Conservation (phyloP, 1,140 invertebrate species). For the Belonocnema kinseyi region DNA sequence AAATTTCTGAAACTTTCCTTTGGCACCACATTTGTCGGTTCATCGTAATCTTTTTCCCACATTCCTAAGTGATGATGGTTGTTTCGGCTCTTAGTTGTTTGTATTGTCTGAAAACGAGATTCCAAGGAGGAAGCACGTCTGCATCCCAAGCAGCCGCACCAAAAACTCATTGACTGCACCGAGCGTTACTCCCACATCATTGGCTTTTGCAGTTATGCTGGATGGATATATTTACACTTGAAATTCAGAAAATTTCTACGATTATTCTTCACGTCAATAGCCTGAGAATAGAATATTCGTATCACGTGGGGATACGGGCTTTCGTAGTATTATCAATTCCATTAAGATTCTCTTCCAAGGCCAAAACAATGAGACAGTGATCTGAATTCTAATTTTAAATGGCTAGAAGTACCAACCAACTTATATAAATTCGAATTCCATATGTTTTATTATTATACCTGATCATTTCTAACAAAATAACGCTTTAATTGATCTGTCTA, state of each 20-base stretch:
- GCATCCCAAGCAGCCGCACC: slow-evolving; percentile 48
- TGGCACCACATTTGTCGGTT: not conserved
- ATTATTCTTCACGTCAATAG: slow-evolving; percentile 23
- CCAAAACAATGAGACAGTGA: no score
- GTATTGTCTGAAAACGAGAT: slow-evolving; percentile 48
- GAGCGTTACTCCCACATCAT: slow-evolving; percentile 42
- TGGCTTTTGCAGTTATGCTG: not conserved
- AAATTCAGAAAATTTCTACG: slow-evolving; percentile 4
- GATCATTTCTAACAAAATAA: no score
- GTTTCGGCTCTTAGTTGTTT: slow-evolving; percentile 15
- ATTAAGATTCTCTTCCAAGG: not conserved
- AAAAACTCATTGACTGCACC: slow-evolving; percentile 49
- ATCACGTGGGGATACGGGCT: slow-evolving; percentile 7
- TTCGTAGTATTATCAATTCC: slow-evolving; percentile 1
- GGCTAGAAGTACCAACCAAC: no score
- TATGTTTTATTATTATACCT: no score
- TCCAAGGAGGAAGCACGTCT: slow-evolving; percentile 42
- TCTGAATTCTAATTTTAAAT: no score
- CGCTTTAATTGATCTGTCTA: no score
- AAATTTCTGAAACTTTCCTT: no score
- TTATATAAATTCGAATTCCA: no score
- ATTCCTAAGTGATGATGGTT: slow-evolving; percentile 26
- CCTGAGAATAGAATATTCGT: slow-evolving; percentile 17
- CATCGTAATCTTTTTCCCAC: not conserved
- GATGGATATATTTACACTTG: slow-evolving; percentile 20